phyloP scores from a whole-genome alignment of 2,888 invertebrate genomes.

The Lathronympha strigana region DNA sequence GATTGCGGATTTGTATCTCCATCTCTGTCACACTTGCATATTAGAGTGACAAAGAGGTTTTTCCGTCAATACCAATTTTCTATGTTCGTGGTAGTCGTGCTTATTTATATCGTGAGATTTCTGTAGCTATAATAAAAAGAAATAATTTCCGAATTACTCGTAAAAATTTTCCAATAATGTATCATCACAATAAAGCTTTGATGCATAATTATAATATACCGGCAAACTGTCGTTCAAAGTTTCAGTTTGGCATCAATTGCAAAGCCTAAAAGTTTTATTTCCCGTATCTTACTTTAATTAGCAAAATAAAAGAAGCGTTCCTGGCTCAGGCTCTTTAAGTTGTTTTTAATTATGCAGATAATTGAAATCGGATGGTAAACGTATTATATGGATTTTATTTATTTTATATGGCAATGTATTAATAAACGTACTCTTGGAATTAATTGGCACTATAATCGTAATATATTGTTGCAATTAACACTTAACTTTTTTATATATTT shows the following conservation, averaged over 20 bases:
- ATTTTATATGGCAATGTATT: conserved; percentile 5
- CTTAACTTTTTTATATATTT: neutral
- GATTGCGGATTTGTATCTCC: too few relatives aligned
- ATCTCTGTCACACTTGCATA: too few relatives aligned
- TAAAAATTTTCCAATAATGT: too few relatives aligned
- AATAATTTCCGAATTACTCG: too few relatives aligned
- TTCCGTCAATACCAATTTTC: too few relatives aligned
- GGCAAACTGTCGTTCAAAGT: too few relatives aligned
- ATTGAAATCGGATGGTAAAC: neutral
- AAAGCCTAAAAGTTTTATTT: neutral
- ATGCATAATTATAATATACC: too few relatives aligned
- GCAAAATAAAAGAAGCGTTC: neutral
- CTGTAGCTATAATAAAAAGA: too few relatives aligned
- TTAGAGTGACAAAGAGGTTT: too few relatives aligned
- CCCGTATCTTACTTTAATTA: neutral
- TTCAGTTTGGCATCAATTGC: neutral
- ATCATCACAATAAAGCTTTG: too few relatives aligned
- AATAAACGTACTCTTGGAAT: conserved; percentile 1
- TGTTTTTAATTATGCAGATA: neutral
- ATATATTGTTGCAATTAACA: neutral
- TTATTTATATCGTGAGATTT: too few relatives aligned
- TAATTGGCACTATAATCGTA: conserved; percentile 10
- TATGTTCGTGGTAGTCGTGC: too few relatives aligned
- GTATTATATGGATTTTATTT: conserved; percentile 1
- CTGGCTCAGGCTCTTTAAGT: neutral